phyloP scores from a whole-genome alignment of 2,113 vertebrate species.

The Turdus rufiventris region DNA sequence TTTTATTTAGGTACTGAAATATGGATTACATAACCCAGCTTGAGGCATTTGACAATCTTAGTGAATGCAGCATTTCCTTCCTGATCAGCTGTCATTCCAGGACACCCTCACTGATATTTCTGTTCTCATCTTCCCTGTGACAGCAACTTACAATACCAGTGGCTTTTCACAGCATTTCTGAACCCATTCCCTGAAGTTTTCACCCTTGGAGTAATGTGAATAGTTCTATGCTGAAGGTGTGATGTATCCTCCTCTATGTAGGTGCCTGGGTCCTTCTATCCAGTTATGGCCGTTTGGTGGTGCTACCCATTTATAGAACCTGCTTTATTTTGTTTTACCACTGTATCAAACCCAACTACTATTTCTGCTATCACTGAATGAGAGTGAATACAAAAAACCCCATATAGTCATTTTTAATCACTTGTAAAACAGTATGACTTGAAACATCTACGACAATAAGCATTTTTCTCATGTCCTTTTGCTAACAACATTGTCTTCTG shows the following conservation, averaged over 20 bases:
- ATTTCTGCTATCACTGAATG: background rate
- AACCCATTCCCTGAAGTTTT: background rate
- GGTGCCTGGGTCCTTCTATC: background rate
- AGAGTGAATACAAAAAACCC: background rate
- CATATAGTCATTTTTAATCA: background rate
- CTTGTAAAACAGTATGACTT: conserved; percentile 21
- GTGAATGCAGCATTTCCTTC: background rate
- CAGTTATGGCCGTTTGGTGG: conserved; percentile 2
- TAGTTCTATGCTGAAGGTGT: background rate
- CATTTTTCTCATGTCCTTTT: conserved; percentile 27
- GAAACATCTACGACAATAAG: conserved; percentile 31
- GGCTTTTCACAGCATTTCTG: background rate
- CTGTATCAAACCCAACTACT: background rate
- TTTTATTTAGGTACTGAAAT: background rate
- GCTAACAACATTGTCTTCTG: background rate
- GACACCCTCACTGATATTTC: background rate
- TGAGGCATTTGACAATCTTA: background rate
- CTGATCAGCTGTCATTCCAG: background rate
- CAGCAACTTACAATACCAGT: background rate
- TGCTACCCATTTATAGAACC: conserved; percentile 18
- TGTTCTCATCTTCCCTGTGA: background rate
- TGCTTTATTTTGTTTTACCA: background rate
- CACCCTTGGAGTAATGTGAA: background rate
- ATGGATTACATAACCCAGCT: background rate
- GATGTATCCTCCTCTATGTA: background rate